These are phyloP conservation scores for Calyptomena viridis DNA, from an alignment of 2,113 vertebrate genomes.

Conservation along the genomic window DNA sequence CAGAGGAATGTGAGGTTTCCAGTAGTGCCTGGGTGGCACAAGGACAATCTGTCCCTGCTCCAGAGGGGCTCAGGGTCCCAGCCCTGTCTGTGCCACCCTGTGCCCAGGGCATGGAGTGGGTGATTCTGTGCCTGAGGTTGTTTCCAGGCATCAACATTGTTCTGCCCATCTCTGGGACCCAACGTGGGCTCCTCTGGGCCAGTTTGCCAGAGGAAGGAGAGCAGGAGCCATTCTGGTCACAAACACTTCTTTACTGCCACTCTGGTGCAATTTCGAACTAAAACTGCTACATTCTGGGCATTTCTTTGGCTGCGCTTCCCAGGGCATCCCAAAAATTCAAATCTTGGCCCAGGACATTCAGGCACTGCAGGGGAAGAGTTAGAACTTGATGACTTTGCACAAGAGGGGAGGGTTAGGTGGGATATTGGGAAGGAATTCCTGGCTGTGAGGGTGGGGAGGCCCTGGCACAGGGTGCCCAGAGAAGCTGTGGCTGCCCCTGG, in stretches of 20 bases:
- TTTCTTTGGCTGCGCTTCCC: not conserved
- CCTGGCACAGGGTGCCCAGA: not conserved
- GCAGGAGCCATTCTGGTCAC: not conserved
- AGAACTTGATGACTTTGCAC: not conserved
- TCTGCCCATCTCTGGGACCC: fast-evolving
- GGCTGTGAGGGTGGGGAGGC: not conserved
- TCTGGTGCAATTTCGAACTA: not conserved
- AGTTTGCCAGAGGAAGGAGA: not conserved
- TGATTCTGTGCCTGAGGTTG: not conserved
- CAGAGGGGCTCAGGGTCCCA: not conserved
- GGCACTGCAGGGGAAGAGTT: not conserved
- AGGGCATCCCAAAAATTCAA: not conserved
- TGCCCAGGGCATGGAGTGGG: fast-evolving
- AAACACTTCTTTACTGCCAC: not conserved
- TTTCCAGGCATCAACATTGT: not conserved
- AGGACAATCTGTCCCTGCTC: not conserved
- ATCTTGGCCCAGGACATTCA: not conserved
- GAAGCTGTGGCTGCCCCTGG: not conserved
- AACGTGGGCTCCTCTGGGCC: fast-evolving
- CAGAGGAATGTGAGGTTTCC: not conserved
- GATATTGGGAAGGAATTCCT: not conserved
- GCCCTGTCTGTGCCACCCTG: fast-evolving
- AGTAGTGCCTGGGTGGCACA: not conserved
- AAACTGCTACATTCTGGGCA: not conserved
- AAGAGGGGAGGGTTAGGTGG: not conserved